These are phyloP conservation scores for Panulirus ornatus DNA, from an alignment of 1,140 invertebrate species.

Conservation along the genomic window DNA sequence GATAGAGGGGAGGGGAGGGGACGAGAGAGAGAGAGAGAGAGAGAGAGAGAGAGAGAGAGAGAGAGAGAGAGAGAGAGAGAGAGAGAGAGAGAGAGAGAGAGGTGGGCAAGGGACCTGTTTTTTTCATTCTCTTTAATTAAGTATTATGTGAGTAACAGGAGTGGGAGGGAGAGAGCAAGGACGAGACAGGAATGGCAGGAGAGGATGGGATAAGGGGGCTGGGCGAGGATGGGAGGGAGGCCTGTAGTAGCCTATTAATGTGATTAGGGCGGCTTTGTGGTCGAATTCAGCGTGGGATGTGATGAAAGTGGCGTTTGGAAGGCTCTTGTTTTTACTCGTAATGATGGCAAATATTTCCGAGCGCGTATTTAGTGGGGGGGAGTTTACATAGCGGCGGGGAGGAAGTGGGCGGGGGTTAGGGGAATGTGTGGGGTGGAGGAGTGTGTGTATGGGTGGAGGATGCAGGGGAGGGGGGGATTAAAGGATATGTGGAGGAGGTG, in stretches of 20 bases:
- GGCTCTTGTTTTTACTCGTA: background rate
- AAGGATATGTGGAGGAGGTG: too few relatives aligned
- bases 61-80: background rate
- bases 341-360: background rate
- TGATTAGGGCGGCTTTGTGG: constrained; percentile 10
- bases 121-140: too few relatives aligned
- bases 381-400: background rate
- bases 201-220: background rate
- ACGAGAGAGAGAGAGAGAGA: background rate
- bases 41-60: background rate
- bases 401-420: background rate
- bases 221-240: background rate
- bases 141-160: background rate
- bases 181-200: background rate
- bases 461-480: constrained; percentile 19
- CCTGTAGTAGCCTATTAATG: constrained; percentile 1
- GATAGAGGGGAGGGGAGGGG: background rate
- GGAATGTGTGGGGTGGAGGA: background rate
- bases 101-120: background rate
- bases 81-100: background rate
- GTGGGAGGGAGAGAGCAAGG: background rate
- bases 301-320: background rate
- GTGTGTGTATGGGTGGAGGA: background rate
- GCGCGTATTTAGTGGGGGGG: background rate
- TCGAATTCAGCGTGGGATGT: constrained; percentile 8